Evolutionary conservation across 1,140 invertebrate genomes (phyloP).

Genomic region (Idris sp.): DNA sequence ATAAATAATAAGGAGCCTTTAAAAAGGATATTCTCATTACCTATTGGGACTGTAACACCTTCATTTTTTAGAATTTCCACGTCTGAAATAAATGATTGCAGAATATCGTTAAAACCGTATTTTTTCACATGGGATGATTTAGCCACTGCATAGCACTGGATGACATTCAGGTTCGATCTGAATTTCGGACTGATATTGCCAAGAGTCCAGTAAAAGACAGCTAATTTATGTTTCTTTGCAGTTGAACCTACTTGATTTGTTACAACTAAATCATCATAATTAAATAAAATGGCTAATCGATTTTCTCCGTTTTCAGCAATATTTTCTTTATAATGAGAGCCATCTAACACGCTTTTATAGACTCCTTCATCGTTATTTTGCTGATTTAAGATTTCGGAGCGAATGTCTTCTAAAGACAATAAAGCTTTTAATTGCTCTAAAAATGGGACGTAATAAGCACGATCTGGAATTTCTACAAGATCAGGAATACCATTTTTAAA

Average conservation of each 20-base stretch:
- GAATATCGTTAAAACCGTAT: constrained; percentile 1
- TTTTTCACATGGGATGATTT: constrained; percentile 15
- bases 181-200: constrained; percentile 20
- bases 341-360: constrained; percentile 24
- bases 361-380: neutral
- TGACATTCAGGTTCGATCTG: constrained; percentile 4
- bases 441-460: constrained; percentile 12
- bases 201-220: constrained; percentile 27
- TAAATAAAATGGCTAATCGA: constrained; percentile 19
- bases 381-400: constrained; percentile 1
- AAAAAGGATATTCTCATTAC: constrained; percentile 3
- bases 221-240: constrained; percentile 32
- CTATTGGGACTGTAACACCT: constrained; percentile 1
- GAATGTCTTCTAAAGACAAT: constrained; percentile 8
- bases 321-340: constrained; percentile 16
- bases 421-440: constrained; percentile 11
- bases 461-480: constrained; percentile 13
- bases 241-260: constrained; percentile 13
- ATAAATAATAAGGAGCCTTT: constrained; percentile 13
- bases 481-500: constrained; percentile 14
- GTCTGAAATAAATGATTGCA: constrained; percentile 3
- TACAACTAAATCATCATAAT: constrained; percentile 21
- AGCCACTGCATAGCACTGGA: constrained; percentile 11
- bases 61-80: constrained; percentile 8
- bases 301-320: constrained; percentile 5